Evolutionary conservation across 2,888 invertebrate species (phyloP).

Genomic region (Griposia aprilina): DNA sequence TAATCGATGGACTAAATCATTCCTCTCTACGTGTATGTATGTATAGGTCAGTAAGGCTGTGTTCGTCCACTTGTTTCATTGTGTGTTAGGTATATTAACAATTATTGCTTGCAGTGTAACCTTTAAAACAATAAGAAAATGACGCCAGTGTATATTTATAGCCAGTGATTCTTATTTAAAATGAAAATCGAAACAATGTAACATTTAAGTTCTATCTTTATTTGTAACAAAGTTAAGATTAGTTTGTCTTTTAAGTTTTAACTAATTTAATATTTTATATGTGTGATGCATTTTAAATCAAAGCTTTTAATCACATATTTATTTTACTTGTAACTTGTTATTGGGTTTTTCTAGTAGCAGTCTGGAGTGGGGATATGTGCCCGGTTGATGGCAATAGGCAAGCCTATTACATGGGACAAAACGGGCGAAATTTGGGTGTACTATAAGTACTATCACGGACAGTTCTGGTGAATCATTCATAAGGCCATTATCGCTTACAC

Average conservation of each 20-base stretch:
- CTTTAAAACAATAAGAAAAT: neutral
- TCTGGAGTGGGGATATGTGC: no score
- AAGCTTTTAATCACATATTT: neutral
- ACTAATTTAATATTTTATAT: neutral
- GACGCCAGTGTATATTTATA: neutral
- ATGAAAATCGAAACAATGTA: neutral
- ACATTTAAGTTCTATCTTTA: neutral
- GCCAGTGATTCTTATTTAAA: neutral
- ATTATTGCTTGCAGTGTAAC: conserved; percentile 52
- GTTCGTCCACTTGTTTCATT: conserved; percentile 54
- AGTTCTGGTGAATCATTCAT: no score
- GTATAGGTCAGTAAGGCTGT: conserved; percentile 47
- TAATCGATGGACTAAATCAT: conserved; percentile 56
- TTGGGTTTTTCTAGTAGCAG: no score
- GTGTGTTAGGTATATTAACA: conserved; percentile 24
- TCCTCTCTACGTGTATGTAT: conserved; percentile 57
- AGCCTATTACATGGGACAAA: no score
- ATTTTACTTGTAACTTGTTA: neutral
- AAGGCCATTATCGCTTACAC: no score
- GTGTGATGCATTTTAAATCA: conserved; percentile 16
- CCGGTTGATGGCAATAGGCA: no score
- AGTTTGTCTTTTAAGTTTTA: conserved; percentile 1
- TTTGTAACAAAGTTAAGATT: neutral
- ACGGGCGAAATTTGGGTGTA: no score
- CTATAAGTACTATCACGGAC: no score